Evolutionary conservation across 2,113 vertebrate species (phyloP), one percentile per base, ranked within the genome.

Genomic region (Pterocles orientalis): DNA sequence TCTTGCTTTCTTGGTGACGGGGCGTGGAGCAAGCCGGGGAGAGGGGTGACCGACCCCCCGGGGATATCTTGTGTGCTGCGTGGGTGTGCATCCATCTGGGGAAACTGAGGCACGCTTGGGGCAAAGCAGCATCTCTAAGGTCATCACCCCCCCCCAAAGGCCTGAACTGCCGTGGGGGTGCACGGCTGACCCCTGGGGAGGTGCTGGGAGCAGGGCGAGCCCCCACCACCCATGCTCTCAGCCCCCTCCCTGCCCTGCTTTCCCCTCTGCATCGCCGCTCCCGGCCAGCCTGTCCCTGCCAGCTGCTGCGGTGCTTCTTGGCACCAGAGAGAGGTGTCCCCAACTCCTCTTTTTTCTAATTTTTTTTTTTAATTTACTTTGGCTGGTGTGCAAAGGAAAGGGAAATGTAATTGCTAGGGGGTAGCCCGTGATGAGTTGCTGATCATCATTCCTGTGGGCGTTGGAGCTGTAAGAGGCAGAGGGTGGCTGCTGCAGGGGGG

Each of bases 181-280:
- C 10, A 2, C 34, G 9, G 73, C 43, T 65, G 66, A 23, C 13
- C n/a, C 21, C 36, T 0, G 3, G 25, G 41, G 36, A 41, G 36
- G 10, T 50, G 69, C 51, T 31, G 48, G 56, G 34, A 43, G 50
- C 53, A 45, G 73, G 82, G 50, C 2, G 9, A 58, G 73, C 50
- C 41, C 14, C 36, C 34, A 1, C 6, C 3, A 1, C 18, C 5
- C 2, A 3, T 18, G 76, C 64, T 61, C 45, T 36, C 9, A 1
- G 21, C 47, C 41, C 14, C 36, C 34, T 41, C 41, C 48, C 45
- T 28, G 36, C n/a, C 51, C 51, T 1, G 12, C 28, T 92, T 88
- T 33, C 56, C 70, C 56, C 33, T 62, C 41, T 1, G 1, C 75
- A 31, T 64, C 4, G 5, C 77, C 45, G 56, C 66, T 68, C 68